Evolutionary conservation across 1,140 invertebrate species (phyloP).

Genomic region (Leptopilina clavipes): DNA sequence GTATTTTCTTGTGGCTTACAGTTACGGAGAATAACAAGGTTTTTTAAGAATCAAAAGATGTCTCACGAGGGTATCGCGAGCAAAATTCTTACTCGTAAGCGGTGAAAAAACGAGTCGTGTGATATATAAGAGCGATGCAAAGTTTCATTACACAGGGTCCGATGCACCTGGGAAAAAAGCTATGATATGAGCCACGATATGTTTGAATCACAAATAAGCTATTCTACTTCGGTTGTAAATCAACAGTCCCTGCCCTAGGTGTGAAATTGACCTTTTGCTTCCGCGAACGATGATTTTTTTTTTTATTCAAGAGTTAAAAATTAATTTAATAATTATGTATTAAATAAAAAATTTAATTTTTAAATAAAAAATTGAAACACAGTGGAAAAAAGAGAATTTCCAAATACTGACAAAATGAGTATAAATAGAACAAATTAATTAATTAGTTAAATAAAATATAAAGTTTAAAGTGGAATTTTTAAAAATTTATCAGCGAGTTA

Average conservation of each 20-base stretch:
- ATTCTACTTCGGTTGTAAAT: conserved; percentile 49
- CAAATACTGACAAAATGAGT: no score
- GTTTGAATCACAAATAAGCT: conserved; percentile 50
- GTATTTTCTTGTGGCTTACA: background rate
- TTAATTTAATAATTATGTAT: background rate
- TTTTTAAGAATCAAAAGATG: conserved; percentile 44
- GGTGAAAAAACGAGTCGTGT: background rate
- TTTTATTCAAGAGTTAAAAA: background rate
- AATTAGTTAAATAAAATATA: no score
- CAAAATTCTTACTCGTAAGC: conserved; percentile 49
- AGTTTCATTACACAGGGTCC: conserved; percentile 44
- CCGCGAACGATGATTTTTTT: conserved; percentile 4
- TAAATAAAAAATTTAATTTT: no score
- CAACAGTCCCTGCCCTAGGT: conserved; percentile 60
- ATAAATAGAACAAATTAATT: no score
- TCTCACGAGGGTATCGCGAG: conserved; percentile 20
- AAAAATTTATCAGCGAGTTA: background rate
- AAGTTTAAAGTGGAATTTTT: background rate
- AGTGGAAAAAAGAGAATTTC: no score
- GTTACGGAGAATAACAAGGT: background rate
- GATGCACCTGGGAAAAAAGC: conserved; percentile 63
- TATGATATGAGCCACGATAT: conserved; percentile 42
- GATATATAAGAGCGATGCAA: conserved; percentile 53
- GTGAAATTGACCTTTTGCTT: conserved; percentile 61
- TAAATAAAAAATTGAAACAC: no score